phyloP scores from a whole-genome alignment of 2,113 vertebrate genomes.

The Puntigrus tetrazona region DNA sequence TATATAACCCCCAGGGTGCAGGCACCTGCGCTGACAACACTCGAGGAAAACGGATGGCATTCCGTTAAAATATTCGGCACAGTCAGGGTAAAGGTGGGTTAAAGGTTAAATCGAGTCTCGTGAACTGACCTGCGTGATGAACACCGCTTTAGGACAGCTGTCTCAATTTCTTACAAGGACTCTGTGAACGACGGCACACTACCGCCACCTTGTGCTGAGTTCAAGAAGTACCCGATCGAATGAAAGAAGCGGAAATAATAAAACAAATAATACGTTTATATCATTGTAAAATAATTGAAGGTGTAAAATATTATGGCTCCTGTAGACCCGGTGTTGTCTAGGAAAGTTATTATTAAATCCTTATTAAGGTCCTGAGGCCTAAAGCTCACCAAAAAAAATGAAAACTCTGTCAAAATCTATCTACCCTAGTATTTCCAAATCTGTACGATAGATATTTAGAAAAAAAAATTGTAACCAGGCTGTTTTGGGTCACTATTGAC shows the following conservation, averaged over 20 bases:
- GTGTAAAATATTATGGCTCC: not conserved
- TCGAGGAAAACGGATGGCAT: not conserved
- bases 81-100: not conserved
- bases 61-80: not conserved
- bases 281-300: not conserved
- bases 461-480: no score
- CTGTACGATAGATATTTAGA: no score
- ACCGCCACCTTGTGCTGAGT: not conserved
- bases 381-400: no score
- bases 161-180: not conserved
- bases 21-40: not conserved
- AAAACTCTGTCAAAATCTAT: no score
- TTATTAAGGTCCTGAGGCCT: no score
- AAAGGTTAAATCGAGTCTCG: slow-evolving; percentile 10
- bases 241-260: no score
- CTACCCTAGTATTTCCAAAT: no score
- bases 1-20: not conserved
- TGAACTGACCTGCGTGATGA: not conserved
- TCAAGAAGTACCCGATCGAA: not conserved
- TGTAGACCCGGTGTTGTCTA: not conserved
- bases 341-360: not conserved
- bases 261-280: not conserved
- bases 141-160: not conserved
- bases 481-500: no score
- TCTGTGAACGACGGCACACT: not conserved